A percentile compares a stretch with the other conserved stretches of the same genome.
phyloP scores from a whole-genome alignment of 2,797 vertebrate genomes.

The Buphagus erythrorhynchus region DNA sequence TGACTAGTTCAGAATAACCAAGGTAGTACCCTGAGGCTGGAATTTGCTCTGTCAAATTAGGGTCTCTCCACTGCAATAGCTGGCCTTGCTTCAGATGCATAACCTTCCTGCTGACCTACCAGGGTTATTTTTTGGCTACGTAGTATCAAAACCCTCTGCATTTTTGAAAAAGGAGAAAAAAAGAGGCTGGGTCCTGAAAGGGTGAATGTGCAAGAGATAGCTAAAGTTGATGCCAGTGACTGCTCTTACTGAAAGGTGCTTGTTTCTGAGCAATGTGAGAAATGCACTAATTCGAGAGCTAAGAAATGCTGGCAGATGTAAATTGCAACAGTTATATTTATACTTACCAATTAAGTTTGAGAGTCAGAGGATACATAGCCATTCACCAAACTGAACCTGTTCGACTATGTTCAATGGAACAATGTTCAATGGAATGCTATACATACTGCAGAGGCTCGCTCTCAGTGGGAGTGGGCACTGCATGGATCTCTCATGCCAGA shows the following conservation, averaged over 20 bases:
- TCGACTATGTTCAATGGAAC: background rate
- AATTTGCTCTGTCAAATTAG: background rate
- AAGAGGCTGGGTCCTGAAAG: background rate
- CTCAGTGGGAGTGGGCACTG: background rate
- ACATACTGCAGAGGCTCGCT: background rate
- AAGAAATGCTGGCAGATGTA: background rate
- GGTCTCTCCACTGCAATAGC: background rate
- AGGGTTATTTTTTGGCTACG: background rate
- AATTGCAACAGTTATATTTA: background rate
- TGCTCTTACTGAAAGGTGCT: background rate
- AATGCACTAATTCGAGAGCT: background rate
- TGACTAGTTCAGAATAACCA: background rate
- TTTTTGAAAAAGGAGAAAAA: background rate
- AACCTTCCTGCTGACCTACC: background rate
- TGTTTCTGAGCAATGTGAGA: background rate
- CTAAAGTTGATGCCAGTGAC: background rate
- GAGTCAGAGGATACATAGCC: background rate
- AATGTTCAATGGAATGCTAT: too few species aligned
- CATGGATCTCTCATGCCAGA: background rate
- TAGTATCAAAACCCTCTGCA: background rate
- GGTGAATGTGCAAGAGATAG: background rate
- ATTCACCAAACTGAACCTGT: background rate
- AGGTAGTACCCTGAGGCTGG: background rate
- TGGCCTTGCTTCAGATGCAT: background rate
- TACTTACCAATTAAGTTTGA: background rate